phyloP scores from a whole-genome alignment of 2,888 invertebrate species.

The Crioceris asparagi region DNA sequence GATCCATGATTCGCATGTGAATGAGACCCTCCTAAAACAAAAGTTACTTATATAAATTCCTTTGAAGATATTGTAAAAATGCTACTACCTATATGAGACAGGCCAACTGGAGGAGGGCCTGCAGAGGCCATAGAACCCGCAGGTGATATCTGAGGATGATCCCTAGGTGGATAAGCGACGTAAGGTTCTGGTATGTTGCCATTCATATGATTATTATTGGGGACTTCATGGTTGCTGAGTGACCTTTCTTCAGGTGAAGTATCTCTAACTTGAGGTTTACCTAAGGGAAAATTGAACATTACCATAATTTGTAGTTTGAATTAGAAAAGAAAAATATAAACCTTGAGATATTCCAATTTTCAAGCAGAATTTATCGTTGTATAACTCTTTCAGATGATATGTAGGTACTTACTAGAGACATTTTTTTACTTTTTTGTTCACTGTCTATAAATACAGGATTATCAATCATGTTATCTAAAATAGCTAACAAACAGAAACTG shows the following conservation, averaged over 20 bases:
- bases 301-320: conserved; percentile 1
- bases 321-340: no score
- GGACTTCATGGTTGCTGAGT: conserved; percentile 31
- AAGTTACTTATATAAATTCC: not conserved
- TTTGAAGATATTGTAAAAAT: not conserved
- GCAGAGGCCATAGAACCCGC: conserved; percentile 44
- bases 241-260: conserved; percentile 32
- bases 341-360: no score
- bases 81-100: conserved; percentile 9
- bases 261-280: conserved; percentile 33
- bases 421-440: no score
- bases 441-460: no score
- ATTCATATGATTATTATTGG: conserved; percentile 25
- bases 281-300: conserved; percentile 6
- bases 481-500: no score
- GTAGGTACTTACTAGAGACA: no score
- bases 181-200: conserved; percentile 22
- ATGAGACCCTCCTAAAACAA: conserved; percentile 17
- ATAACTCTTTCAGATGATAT: no score
- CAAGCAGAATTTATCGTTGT: no score
- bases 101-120: conserved; percentile 31
- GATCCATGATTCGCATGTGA: conserved; percentile 31
- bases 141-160: conserved; percentile 39
- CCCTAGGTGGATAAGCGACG: conserved; percentile 20
- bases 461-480: no score